Base-by-base conservation (phyloP, 2,797 vertebrate species). In the Neosilurus hyrtlii region DNA sequence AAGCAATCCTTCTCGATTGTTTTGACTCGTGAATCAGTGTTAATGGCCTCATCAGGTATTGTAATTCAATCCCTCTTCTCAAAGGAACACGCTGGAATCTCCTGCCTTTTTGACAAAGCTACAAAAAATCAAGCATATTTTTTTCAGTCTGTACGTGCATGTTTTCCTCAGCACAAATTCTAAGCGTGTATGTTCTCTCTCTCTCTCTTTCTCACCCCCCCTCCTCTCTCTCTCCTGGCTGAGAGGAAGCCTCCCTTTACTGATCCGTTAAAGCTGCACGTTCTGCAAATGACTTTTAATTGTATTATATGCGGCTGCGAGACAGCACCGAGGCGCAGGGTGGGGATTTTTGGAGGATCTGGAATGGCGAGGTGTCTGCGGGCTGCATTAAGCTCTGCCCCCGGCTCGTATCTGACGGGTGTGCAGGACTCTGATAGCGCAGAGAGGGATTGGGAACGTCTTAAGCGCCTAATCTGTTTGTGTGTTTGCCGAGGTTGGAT, bases 401-500 rank as follows among this genome's bases (percentile, higher is more conserved):
- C 93, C 92, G 92, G 94, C 94, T 84, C 93, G 92, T 85, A 88
- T 94, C 93, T 94, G 91, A 92, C 94, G 94, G 93, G 93, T 95
- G 94, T 95, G 94, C 92, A 89, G 91, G 90, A 91, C 88, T 92
- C 94, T 94, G 94, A 95, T 95, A 95, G 94, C 90, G 85, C 90
- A 77, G 92, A 92, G 92, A 92, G 90, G 93, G 93, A 93, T 94
- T 93, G 94, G 92, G 93, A 90, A 91, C 92, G 85, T 93, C 91
- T 94, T 87, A 88, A 90, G 88, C 87, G 2, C 92, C 91, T 93
- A 93, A 93, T 95, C 91, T 95, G 94, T 95, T 95, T 95, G 94
- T 95, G 94, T 94, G 94, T 95, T 95, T 95, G 94, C 94, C 93
- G 94, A 94, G 94, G 93, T 94, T 94, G 94, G 94, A 95, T 95